Base-by-base conservation (phyloP, 2,797 vertebrate genomes). In the Vespertilio murinus region DNA sequence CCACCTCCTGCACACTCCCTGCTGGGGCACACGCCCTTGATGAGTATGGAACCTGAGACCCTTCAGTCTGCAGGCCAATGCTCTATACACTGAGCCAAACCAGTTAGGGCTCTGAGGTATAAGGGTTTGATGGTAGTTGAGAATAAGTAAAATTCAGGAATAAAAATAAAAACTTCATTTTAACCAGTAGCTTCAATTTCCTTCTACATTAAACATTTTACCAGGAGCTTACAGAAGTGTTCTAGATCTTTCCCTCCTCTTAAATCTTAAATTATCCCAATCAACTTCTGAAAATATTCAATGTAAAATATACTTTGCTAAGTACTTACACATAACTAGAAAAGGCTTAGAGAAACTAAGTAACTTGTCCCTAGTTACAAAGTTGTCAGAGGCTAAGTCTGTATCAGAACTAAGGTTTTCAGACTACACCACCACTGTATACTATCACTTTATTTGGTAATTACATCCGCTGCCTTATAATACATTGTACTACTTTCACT, bases 201-300 rank as follows among this genome's bases (percentile, higher is more conserved):
- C 42, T 91, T 87, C 33, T 74, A 77, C 17, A 79, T 13, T 52
- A 81, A 89, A 52, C 83, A 40, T 88, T 90, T 95, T 74, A 70
- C 89, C 17, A 82, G 56, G 23, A 56, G 79, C 54, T 86, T 88
- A 92, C 35, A 92, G 10, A 84, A 94, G 79, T 81, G 7, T 56
- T 90, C 69, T 82, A 81, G 61, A 80, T n/a, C 14, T 70, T 90
- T 75, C 35, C 49, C 22, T 82, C 18, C 25, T 74, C 47, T 65
- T 8, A 78, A 73, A 90, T 89, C 79, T 93, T 88, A 85, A 84
- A 75, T 93, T 88, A 90, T 90, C 80, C 28, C 74, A 80, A 81
- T 82, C 80, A 94, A 86, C 16, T 47, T 40, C 69, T 54, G 71
- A 78, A 92, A 94, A 59, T 42, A 71, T 69, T 90, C 45, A 70